Base-by-base conservation (phyloP, 2,113 vertebrate genomes). In the Trinectes maculatus region DNA sequence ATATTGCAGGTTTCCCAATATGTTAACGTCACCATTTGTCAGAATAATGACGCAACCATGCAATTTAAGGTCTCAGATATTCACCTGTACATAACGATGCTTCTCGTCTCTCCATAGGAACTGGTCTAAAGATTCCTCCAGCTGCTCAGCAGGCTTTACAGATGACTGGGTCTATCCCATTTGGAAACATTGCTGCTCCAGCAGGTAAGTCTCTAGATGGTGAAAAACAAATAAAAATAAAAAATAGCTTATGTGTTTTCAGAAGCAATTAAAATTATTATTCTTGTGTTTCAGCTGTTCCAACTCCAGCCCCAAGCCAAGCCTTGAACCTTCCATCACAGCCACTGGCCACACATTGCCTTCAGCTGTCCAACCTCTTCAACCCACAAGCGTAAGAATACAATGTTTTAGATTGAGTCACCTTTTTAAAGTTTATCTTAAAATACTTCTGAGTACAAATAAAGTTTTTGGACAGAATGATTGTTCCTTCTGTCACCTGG, bases 341-440 rank as follows among this genome's bases (percentile, higher is more conserved):
- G 66, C 97, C 98, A 6, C 92, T 99, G 89, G 95, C 96, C 73
- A 99, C 98, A 65, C 98, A 99, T 74, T 99, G 97, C 90, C 96
- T 99, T 74, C 98, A 99, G 89, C 93, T 99, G 29, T 98, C 98
- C 85, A 99, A 99, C 86, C 96, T 99, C 93, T 99, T 99, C 91
- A 99, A 97, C 75, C 98, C 97, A 87, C 97, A 99, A 76, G 91
- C 94, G 98, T 99, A 91, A 96, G 96, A 3, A 40, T 1, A 0
- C 31, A 6, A 15, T 57, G 5, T 11, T 11, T 31, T 31, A 31
- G 8, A n/a, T n/a, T n/a, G n/a, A n/a, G n/a, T n/a, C n/a, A n/a
- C n/a, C n/a, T n/a, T n/a, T n/a, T n/a, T n/a, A n/a, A n/a, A n/a
- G n/a, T n/a, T n/a, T n/a, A n/a, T n/a, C n/a, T n/a, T n/a, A n/a